Evolutionary conservation across 2,113 vertebrate species (phyloP).

Genomic region (Tragulus kanchil): DNA sequence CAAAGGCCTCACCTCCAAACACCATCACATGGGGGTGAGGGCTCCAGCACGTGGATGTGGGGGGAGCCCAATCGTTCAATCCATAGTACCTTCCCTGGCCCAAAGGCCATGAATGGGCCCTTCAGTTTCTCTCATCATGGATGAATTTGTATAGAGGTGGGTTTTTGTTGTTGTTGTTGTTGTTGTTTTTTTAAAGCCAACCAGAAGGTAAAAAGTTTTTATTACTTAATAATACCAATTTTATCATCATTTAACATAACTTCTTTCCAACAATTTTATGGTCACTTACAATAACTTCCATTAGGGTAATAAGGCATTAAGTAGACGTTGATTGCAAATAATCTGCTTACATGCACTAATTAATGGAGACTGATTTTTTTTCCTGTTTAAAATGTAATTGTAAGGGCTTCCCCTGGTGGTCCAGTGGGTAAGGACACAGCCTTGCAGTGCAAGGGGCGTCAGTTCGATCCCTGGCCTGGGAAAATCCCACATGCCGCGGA

Average conservation of each 20-base stretch:
- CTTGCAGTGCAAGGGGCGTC: too few species aligned
- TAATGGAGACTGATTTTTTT: conserved; percentile 63
- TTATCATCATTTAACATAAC: conserved; percentile 68
- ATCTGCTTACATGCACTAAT: conserved; percentile 73
- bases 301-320: conserved; percentile 81
- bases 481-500: too few species aligned
- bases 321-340: conserved; percentile 80
- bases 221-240: conserved; percentile 64
- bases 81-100: background rate
- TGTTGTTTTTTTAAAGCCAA: conserved; percentile 1
- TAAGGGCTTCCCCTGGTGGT: background rate
- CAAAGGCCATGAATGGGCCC: background rate
- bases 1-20: background rate
- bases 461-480: too few species aligned
- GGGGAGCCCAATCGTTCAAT: background rate
- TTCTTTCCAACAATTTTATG: conserved; percentile 75
- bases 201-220: conserved; percentile 63
- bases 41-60: background rate
- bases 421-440: too few species aligned
- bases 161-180: too few species aligned
- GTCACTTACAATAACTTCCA: conserved; percentile 80
- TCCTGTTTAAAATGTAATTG: conserved; percentile 73
- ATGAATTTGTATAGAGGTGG: conserved; percentile 7
- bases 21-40: background rate
- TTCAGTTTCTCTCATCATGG: conserved; percentile 27